Percentiles rank a stretch among this genome's conserved stretches.
phyloP scores from a whole-genome alignment of 2,888 invertebrate species.

The Oxytorus armatus region DNA sequence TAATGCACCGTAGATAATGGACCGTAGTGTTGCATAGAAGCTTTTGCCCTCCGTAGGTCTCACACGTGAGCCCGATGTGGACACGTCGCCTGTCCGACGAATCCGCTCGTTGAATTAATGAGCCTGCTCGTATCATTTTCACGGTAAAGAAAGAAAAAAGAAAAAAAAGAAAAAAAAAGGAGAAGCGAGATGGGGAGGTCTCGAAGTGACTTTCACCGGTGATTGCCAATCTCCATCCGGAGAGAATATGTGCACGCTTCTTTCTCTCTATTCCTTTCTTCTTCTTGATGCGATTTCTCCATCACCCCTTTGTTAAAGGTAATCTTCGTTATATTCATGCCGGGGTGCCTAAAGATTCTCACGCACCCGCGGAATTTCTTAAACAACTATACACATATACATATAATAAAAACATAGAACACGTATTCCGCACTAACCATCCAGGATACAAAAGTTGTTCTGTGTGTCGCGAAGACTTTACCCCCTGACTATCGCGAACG shows the following conservation, averaged over 20 bases:
- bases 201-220: slow-evolving; percentile 73
- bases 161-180: too few species aligned
- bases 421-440: too few species aligned
- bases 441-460: slow-evolving; percentile 17
- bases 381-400: too few species aligned
- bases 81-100: slow-evolving; percentile 50
- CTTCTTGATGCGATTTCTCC: slow-evolving; percentile 31
- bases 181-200: slow-evolving; percentile 13
- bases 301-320: slow-evolving; percentile 59
- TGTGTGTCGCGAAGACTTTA: slow-evolving; percentile 25
- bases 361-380: slow-evolving; percentile 50
- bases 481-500: slow-evolving; percentile 40
- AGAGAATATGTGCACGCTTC: slow-evolving; percentile 29
- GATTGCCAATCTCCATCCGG: slow-evolving; percentile 58
- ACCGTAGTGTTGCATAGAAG: neutral
- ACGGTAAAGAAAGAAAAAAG: slow-evolving; percentile 60
- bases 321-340: slow-evolving; percentile 21
- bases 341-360: slow-evolving; percentile 45
- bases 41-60: slow-evolving; percentile 23
- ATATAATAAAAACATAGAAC: slow-evolving; percentile 11
- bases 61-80: slow-evolving; percentile 21
- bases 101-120: slow-evolving; percentile 63
- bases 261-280: slow-evolving; percentile 37
- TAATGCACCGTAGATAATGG: neutral
- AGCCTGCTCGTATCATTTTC: slow-evolving; percentile 71